Evolutionary conservation across 2,888 invertebrate species (phyloP).

Genomic region (Drosophila diplacantha): DNA sequence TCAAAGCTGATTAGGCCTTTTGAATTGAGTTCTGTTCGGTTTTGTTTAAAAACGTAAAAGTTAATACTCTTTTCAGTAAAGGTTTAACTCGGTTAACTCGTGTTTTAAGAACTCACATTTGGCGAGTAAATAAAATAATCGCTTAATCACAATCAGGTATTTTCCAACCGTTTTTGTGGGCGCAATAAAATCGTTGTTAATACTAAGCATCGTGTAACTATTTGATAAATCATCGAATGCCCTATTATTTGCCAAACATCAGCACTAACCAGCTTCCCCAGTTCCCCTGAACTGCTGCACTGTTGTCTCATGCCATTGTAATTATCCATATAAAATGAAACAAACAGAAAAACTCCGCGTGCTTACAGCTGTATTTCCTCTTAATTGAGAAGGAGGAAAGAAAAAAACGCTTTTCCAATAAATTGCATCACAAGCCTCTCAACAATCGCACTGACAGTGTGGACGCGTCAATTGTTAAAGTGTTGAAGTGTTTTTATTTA

Average conservation of each 20-base stretch:
- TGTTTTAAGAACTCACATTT: not conserved
- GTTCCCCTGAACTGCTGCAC: slow-evolving; percentile 14
- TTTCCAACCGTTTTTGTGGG: not conserved
- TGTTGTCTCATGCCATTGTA: slow-evolving; percentile 25
- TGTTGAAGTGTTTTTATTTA: slow-evolving; percentile 71
- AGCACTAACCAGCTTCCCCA: slow-evolving; percentile 27
- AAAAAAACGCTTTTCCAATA: slow-evolving; percentile 55
- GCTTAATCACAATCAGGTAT: slow-evolving; percentile 1
- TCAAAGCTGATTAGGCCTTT: slow-evolving; percentile 54
- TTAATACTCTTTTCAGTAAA: slow-evolving; percentile 2
- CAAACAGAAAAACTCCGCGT: slow-evolving; percentile 14
- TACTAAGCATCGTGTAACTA: slow-evolving; percentile 4
- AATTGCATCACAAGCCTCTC: slow-evolving; percentile 63
- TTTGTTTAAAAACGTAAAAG: slow-evolving; percentile 31
- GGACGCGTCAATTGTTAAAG: slow-evolving; percentile 63
- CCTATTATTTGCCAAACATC: slow-evolving; percentile 19
- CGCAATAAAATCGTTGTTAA: slow-evolving; percentile 10
- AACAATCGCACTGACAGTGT: slow-evolving; percentile 33
- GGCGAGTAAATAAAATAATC: not conserved
- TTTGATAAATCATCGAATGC: slow-evolving; percentile 20
- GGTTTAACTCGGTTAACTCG: not conserved
- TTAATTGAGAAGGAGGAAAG: slow-evolving; percentile 34
- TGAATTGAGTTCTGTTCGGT: slow-evolving; percentile 17
- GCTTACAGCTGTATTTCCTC: slow-evolving; percentile 33
- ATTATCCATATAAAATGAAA: slow-evolving; percentile 28